Evolutionary conservation across 1,140 invertebrate species (phyloP).

Genomic region (Agrypnia vestita): DNA sequence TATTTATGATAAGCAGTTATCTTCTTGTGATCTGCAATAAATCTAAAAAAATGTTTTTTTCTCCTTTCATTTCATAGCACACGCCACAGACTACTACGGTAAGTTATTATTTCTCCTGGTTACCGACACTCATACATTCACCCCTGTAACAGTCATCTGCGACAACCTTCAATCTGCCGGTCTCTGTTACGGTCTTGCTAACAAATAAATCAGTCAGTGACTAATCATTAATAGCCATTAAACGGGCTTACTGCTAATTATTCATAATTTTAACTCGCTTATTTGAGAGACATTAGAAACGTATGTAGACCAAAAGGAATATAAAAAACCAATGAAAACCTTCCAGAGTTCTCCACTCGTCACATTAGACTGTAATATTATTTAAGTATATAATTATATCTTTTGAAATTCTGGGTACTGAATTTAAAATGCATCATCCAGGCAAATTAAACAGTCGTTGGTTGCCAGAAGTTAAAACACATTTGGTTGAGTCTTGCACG

Average conservation of each 20-base stretch:
- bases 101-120: constrained; percentile 89
- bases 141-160: background rate
- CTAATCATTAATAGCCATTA: constrained; percentile 14
- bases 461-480: background rate
- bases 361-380: constrained; percentile 47
- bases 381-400: constrained; percentile 35
- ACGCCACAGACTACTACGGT: constrained; percentile 99
- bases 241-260: background rate
- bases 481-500: background rate
- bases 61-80: constrained; percentile 86
- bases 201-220: constrained; percentile 10
- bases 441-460: constrained; percentile 8
- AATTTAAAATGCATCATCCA: constrained; percentile 1
- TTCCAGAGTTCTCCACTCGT: constrained; percentile 74
- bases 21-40: constrained; percentile 37
- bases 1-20: constrained; percentile 9
- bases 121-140: constrained; percentile 59
- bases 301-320: constrained; percentile 25
- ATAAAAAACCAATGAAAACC: constrained; percentile 59
- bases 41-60: constrained; percentile 64
- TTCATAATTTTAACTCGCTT: constrained; percentile 20
- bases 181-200: constrained; percentile 34
- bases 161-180: background rate
- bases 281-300: background rate
- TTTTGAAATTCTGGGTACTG: constrained; percentile 22